Percentiles rank a stretch among this genome's conserved stretches.
phyloP scores from a whole-genome alignment of 2,797 vertebrate species.

The Tamandua tetradactyla region DNA sequence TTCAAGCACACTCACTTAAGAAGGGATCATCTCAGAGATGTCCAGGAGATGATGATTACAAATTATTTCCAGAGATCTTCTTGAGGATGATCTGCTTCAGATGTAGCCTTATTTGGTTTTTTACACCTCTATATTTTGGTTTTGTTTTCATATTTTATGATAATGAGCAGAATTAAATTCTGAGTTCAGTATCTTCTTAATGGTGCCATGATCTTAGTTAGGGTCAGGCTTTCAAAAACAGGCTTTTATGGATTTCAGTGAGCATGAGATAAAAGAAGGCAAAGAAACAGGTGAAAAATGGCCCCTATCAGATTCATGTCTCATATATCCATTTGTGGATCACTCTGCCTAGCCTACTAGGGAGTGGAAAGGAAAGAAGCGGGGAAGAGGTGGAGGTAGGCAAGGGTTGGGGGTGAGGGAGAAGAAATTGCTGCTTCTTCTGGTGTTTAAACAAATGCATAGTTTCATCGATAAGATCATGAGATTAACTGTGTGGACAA shows the following conservation, averaged over 20 bases:
- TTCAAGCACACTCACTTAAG: neutral
- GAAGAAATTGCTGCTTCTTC: neutral
- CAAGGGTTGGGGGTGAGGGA: neutral
- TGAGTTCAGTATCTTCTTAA: neutral
- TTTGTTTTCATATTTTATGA: slow-evolving; percentile 14
- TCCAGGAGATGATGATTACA: neutral
- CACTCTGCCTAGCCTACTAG: neutral
- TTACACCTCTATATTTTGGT: neutral
- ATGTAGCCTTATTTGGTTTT: neutral
- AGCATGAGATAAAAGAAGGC: neutral
- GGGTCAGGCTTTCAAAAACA: slow-evolving; percentile 22
- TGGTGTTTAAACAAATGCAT: neutral
- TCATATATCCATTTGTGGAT: neutral
- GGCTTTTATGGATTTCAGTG: neutral
- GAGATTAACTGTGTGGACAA: neutral
- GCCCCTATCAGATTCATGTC: neutral
- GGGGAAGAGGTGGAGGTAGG: neutral
- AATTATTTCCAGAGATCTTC: neutral
- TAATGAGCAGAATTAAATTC: neutral
- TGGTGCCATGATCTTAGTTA: neutral
- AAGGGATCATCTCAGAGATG: neutral
- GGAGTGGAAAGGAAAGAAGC: neutral
- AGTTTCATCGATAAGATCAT: neutral
- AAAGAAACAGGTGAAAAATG: neutral
- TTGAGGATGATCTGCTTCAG: neutral